Evolutionary conservation across 2,797 vertebrate species (phyloP).

Genomic region (Scomberomorus guttatus): DNA sequence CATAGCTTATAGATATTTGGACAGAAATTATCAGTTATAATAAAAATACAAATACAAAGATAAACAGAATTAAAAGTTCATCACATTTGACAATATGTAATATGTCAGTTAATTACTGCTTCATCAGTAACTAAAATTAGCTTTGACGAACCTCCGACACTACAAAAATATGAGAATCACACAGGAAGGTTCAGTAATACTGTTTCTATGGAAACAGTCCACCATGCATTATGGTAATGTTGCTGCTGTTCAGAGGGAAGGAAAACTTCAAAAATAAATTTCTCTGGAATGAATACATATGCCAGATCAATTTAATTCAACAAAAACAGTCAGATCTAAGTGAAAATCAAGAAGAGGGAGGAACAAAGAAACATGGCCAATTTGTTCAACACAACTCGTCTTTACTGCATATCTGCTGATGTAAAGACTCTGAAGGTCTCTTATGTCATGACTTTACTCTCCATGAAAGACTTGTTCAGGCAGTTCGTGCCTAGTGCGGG

Average conservation of each 20-base stretch:
- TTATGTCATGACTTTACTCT: background rate
- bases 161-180: conserved; percentile 23
- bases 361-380: conserved; percentile 14
- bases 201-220: conserved; percentile 68
- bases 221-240: conserved; percentile 50
- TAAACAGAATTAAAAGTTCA: background rate
- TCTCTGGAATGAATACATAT: conserved; percentile 30
- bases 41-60: background rate
- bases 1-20: background rate
- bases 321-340: conserved; percentile 36
- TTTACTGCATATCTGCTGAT: background rate
- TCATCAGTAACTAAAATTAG: conserved; percentile 8
- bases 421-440: conserved; percentile 7
- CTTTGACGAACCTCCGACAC: conserved; percentile 11
- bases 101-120: conserved; percentile 12
- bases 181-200: conserved; percentile 31
- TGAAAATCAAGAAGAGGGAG: conserved; percentile 36
- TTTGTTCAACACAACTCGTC: conserved; percentile 26
- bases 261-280: conserved; percentile 38
- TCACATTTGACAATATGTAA: too few relatives aligned
- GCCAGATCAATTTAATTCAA: conserved; percentile 46
- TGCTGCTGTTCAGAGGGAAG: conserved; percentile 34
- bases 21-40: background rate
- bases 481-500: background rate
- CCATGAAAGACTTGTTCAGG: background rate